Evolutionary conservation across 2,888 invertebrate species (phyloP).

Genomic region (Orthosia gracilis): DNA sequence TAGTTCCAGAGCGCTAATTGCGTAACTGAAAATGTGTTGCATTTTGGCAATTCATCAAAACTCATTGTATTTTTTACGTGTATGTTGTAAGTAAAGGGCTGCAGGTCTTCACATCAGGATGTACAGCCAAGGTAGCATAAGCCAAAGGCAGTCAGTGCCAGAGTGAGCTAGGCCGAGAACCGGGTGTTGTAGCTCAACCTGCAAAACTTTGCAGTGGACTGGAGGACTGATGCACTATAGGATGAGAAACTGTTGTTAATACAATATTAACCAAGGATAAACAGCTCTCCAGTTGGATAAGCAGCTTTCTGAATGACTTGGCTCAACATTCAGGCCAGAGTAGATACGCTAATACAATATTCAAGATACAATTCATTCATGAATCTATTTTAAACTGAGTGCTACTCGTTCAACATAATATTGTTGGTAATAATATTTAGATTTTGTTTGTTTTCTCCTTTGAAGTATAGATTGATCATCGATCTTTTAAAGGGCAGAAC

Average conservation of each 20-base stretch:
- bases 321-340: slow-evolving; percentile 31
- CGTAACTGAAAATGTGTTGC: background rate
- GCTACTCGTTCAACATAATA: background rate
- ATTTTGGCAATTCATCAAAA: background rate
- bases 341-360: slow-evolving; percentile 31
- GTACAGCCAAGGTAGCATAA: no score
- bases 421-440: slow-evolving; percentile 2
- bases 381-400: slow-evolving; percentile 45
- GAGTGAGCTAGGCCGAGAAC: no score
- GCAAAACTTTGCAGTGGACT: no score
- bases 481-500: background rate
- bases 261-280: slow-evolving; percentile 7
- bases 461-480: background rate
- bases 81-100: no score
- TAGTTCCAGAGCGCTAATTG: background rate
- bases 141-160: no score
- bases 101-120: no score
- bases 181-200: no score
- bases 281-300: slow-evolving; percentile 7
- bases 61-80: background rate
- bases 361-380: slow-evolving; percentile 47
- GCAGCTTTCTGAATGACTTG: slow-evolving; percentile 41
- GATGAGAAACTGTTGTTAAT: background rate
- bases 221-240: no score
- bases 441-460: slow-evolving; percentile 1